phyloP scores from a whole-genome alignment of 1,140 invertebrate species.

The Dryas iulia region DNA sequence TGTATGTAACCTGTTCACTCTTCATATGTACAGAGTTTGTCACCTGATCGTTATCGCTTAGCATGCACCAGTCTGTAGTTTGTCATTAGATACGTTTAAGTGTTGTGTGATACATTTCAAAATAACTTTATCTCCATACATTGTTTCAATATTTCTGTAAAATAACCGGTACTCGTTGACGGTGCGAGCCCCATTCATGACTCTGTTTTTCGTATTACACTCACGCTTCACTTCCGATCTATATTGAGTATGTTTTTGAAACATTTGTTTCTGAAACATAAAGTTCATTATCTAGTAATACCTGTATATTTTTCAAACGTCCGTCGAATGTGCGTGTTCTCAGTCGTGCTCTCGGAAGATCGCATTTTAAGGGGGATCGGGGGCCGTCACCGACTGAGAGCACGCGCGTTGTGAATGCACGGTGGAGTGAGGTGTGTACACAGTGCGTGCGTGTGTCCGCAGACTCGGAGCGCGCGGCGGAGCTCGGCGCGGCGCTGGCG shows the following conservation, averaged over 20 bases:
- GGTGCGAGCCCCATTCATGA: neutral
- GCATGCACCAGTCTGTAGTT: neutral
- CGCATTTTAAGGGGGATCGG: neutral
- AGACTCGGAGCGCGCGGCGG: conserved; percentile 90
- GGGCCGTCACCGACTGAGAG: too few relatives aligned
- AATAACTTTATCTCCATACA: neutral
- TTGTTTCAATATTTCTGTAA: neutral
- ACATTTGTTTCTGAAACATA: neutral
- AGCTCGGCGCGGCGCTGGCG: conserved; percentile 84
- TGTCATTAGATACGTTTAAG: neutral
- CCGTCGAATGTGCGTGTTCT: too few relatives aligned
- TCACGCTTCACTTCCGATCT: neutral
- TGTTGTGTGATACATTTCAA: neutral
- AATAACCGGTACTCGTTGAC: neutral
- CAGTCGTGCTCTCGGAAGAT: neutral
- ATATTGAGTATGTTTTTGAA: neutral
- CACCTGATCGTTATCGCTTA: neutral
- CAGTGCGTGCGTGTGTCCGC: conserved; percentile 40
- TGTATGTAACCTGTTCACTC: neutral
- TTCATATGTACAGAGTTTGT: neutral
- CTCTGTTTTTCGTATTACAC: neutral
- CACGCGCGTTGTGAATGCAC: neutral
- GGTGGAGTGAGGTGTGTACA: neutral
- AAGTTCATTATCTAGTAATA: neutral
- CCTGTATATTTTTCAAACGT: neutral